Evolutionary conservation across 2,888 invertebrate genomes (phyloP).

Genomic region (Dicycla oo): DNA sequence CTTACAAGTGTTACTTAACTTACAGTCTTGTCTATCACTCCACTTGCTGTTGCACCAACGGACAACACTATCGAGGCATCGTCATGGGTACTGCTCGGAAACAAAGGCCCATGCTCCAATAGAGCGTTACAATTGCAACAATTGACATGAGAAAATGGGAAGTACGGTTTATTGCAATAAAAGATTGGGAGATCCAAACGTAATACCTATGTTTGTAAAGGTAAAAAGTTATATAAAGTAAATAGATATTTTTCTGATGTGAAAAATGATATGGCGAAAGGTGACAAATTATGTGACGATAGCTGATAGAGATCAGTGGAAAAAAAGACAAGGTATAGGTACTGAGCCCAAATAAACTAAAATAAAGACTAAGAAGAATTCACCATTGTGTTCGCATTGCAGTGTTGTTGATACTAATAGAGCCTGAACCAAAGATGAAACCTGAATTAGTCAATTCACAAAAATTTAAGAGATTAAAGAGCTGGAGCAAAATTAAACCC

Average conservation of each 20-base stretch:
- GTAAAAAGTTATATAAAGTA: background rate
- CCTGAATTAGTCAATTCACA: background rate
- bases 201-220: background rate
- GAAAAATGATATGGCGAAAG: background rate
- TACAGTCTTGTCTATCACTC: conserved; percentile 45
- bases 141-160: conserved; percentile 86
- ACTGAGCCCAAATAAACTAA: too few species aligned
- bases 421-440: background rate
- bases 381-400: background rate
- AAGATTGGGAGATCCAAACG: conserved; percentile 28
- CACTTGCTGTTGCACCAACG: conserved; percentile 40
- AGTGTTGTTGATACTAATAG: background rate
- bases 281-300: background rate
- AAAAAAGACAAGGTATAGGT: too few species aligned
- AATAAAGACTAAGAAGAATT: too few species aligned
- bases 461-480: background rate
- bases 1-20: conserved; percentile 31
- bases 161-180: conserved; percentile 51
- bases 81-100: conserved; percentile 80
- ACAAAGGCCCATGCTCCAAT: conserved; percentile 87
- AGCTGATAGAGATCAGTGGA: background rate
- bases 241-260: background rate
- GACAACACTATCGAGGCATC: conserved; percentile 68
- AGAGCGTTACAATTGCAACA: conserved; percentile 86
- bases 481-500: background rate